A percentile compares a stretch with the other conserved stretches of the same genome.
Evolutionary conservation across 2,888 invertebrate genomes (phyloP).

Genomic region (Clanis bilineata): DNA sequence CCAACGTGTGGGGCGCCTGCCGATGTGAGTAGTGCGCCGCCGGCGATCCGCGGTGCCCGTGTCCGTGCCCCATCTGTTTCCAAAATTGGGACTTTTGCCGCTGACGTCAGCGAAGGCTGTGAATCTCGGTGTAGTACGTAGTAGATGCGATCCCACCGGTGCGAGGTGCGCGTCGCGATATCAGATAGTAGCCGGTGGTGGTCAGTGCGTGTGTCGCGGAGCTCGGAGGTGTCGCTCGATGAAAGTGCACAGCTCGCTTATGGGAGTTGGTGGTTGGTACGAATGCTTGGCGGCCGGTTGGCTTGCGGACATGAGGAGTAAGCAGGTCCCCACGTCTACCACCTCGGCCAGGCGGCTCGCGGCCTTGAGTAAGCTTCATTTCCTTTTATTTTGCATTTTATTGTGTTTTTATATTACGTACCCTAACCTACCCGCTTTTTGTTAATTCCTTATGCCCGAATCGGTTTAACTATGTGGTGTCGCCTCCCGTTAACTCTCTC

Average conservation of each 20-base stretch:
- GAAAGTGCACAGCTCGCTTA: slow-evolving; percentile 78
- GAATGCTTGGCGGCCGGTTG: slow-evolving; percentile 77
- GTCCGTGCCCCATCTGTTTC: slow-evolving; percentile 28
- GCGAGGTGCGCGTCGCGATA: slow-evolving; percentile 49
- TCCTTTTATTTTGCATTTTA: slow-evolving; percentile 73
- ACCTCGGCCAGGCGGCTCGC: slow-evolving; percentile 81
- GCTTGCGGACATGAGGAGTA: slow-evolving; percentile 80
- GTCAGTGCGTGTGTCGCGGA: slow-evolving; percentile 57
- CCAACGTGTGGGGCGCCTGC: slow-evolving; percentile 89
- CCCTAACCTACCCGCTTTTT: slow-evolving; percentile 31
- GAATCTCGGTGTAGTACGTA: slow-evolving; percentile 55
- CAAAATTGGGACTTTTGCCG: slow-evolving; percentile 47
- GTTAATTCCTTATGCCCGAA: slow-evolving; percentile 5
- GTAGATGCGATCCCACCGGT: slow-evolving; percentile 51
- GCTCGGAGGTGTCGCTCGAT: slow-evolving; percentile 63
- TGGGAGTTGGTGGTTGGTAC: slow-evolving; percentile 80
- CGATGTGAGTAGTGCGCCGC: slow-evolving; percentile 85
- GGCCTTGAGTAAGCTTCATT: slow-evolving; percentile 80
- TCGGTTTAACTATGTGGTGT: background rate
- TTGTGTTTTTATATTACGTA: slow-evolving; percentile 34
- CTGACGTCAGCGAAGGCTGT: slow-evolving; percentile 65
- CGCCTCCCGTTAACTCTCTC: background rate
- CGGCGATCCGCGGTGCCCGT: slow-evolving; percentile 39
- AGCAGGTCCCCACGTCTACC: slow-evolving; percentile 79
- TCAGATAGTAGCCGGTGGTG: slow-evolving; percentile 36